phyloP scores from a whole-genome alignment of 2,888 invertebrate genomes.

The Digitonthophagus gazella region DNA sequence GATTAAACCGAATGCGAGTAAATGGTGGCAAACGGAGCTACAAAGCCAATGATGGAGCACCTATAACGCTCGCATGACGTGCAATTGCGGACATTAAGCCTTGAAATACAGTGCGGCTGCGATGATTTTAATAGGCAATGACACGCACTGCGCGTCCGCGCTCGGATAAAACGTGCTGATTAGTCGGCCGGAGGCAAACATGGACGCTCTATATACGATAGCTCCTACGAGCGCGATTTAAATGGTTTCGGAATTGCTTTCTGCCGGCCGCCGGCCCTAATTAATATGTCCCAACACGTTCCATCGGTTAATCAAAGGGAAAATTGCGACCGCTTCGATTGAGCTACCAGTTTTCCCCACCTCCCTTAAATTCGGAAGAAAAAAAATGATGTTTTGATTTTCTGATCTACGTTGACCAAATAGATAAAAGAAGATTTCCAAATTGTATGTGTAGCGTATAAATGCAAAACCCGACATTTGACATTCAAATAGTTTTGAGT shows the following conservation, averaged over 20 bases:
- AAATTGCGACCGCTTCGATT: conserved; percentile 25
- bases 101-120: conserved; percentile 40
- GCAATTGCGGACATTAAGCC: conserved; percentile 45
- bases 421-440: no score
- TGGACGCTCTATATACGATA: conserved; percentile 36
- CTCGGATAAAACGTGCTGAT: conserved; percentile 50
- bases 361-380: no score
- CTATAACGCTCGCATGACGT: conserved; percentile 36
- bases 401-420: no score
- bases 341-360: no score
- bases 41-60: conserved; percentile 24
- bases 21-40: conserved; percentile 3
- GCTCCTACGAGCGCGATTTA: conserved; percentile 27
- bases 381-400: no score
- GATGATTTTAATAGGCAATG: conserved; percentile 51
- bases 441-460: no score
- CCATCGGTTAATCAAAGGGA: conserved; percentile 29
- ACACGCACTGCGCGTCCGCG: conserved; percentile 45
- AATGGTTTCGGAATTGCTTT: conserved; percentile 43
- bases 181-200: conserved; percentile 44
- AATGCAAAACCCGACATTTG: no score
- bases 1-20: conserved; percentile 10
- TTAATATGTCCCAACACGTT: conserved; percentile 37
- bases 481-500: no score
- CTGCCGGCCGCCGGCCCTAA: conserved; percentile 37